Evolutionary conservation across 2,797 vertebrate genomes (phyloP).

Genomic region (Caiman crocodilus): DNA sequence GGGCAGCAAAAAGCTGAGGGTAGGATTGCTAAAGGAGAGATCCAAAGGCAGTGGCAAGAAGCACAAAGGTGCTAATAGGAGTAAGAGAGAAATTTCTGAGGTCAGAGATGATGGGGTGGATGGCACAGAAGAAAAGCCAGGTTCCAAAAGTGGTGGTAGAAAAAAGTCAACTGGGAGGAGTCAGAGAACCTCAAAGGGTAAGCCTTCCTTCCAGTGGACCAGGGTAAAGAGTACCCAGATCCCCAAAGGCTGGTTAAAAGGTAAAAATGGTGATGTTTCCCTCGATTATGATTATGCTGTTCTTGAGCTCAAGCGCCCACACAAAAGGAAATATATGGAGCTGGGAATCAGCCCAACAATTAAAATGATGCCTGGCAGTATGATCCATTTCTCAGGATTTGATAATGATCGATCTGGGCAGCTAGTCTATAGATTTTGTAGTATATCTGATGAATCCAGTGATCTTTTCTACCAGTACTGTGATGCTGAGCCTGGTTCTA

Average conservation of each 20-base stretch:
- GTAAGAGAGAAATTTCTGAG: constrained; percentile 68
- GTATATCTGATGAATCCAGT: constrained; percentile 92
- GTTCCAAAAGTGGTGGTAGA: constrained; percentile 70
- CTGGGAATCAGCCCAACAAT: constrained; percentile 91
- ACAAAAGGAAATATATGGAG: constrained; percentile 93
- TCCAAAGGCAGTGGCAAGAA: constrained; percentile 82
- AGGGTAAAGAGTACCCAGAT: constrained; percentile 93
- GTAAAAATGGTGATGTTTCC: constrained; percentile 81
- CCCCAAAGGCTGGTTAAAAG: constrained; percentile 94
- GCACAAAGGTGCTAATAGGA: constrained; percentile 70
- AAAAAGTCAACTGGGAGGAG: constrained; percentile 54
- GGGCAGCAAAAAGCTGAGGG: constrained; percentile 90
- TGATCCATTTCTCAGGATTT: constrained; percentile 98
- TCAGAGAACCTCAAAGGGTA: constrained; percentile 65
- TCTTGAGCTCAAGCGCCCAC: constrained; percentile 92
- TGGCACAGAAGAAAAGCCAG: constrained; percentile 76
- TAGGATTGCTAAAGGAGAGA: constrained; percentile 90
- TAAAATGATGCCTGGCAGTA: constrained; percentile 90
- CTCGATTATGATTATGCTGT: constrained; percentile 96
- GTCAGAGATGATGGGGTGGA: constrained; percentile 71
- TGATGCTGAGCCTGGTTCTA: constrained; percentile 93
- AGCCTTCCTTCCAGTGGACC: constrained; percentile 94
- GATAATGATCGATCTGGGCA: constrained; percentile 91
- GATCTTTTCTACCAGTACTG: constrained; percentile 97
- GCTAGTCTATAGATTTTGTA: constrained; percentile 96